These are phyloP conservation scores for Calyptomena viridis DNA, from an alignment of 2,113 vertebrate genomes.

Conservation along the genomic window DNA sequence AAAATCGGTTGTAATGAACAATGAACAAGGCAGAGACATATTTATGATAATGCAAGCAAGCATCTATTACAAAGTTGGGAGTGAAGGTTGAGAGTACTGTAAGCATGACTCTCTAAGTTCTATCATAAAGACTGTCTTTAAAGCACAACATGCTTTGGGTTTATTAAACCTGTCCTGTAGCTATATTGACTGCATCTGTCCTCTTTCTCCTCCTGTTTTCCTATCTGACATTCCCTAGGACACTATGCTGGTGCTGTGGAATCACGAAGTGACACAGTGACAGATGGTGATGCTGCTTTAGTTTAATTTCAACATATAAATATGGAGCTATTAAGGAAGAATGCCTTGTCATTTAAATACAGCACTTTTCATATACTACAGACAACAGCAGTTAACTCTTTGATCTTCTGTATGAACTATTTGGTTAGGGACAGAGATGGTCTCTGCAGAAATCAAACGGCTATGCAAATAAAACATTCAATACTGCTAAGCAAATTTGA, in stretches of 20 bases:
- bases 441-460: neutral
- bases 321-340: neutral
- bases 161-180: neutral
- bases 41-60: neutral
- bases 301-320: constrained; percentile 22
- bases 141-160: neutral
- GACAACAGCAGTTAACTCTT: neutral
- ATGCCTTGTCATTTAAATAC: neutral
- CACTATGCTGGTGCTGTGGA: neutral
- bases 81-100: neutral
- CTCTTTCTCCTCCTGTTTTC: neutral
- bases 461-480: neutral
- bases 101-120: neutral
- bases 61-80: neutral
- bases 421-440: neutral
- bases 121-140: neutral
- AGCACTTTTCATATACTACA: neutral
- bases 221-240: neutral
- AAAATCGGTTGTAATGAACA: neutral
- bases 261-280: neutral
- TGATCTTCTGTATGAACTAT: neutral
- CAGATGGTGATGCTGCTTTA: constrained; percentile 4
- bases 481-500: neutral
- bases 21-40: neutral
- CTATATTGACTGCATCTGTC: neutral